Base-by-base conservation (phyloP, 2,888 invertebrate species). In the Odontocerum albicorne region DNA sequence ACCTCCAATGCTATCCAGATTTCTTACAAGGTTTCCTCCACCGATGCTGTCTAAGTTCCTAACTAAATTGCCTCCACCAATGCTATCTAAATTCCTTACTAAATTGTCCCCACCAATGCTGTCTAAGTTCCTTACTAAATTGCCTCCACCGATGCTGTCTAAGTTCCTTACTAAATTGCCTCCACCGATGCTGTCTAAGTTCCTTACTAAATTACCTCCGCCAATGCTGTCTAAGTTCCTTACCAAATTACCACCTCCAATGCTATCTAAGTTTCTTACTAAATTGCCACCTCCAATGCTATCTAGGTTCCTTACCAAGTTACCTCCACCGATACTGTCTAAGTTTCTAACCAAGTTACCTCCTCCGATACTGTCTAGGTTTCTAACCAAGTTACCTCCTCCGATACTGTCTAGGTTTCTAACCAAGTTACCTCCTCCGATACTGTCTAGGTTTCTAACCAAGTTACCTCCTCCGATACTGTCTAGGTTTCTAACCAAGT, bases 151-250 rank as follows among this genome's bases (percentile, higher is more conserved):
- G 3, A 74, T 64, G 15, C 66, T 67, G 2, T 51, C 51, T 10
- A 51, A 35, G 17, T 43, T 51, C 22, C 51, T 51, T 21, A 65
- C 60, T 21, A 70, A 63, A 66, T 80, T 78, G 7, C 73, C 73
- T 47, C 68, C 69, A n/a, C 70, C 80, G 4, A 81, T 67, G 2
- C 75, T 72, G 62, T 80, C 79, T 45, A 79, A 64, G 61, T 72
- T 73, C 8, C 75, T 67, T 3, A 75, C 72, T n/a, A 77, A 66
- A 62, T 75, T 75, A 6, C 72, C 72, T 2, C 77, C 77, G 1
- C 77, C 77, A 56, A 76, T 65, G 15, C 66, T 67, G 2, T 52
- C 52, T 6, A 52, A 38, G 8, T 52, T 44, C 13, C 52, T 44
- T n/a, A 20, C 19, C 16, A 45, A 50, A 32, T 50, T 50, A 6